These are phyloP conservation scores for Copidosoma floridanum DNA, from an alignment of 1,140 invertebrate genomes.

Conservation along the genomic window DNA sequence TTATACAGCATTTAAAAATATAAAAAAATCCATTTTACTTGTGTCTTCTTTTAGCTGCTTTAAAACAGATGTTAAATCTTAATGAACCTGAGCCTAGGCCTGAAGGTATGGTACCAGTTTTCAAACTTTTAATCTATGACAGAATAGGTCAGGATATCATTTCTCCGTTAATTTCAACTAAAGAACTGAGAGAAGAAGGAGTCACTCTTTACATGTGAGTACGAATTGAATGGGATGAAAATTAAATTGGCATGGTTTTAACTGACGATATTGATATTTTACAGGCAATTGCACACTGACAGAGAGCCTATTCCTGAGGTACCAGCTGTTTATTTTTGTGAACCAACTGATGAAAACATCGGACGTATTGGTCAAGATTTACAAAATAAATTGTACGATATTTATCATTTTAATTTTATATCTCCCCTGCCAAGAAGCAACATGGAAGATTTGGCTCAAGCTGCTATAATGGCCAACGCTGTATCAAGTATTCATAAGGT, in stretches of 20 bases:
- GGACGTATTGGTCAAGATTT: conserved; percentile 91
- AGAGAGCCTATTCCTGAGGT: conserved; percentile 96
- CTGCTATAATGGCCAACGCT: conserved; percentile 84
- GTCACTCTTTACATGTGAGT: conserved; percentile 96
- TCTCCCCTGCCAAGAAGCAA: conserved; percentile 92
- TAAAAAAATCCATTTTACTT: no score
- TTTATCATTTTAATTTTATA: conserved; percentile 97
- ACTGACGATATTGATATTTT: no score
- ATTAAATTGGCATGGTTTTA: neutral
- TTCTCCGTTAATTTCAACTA: conserved; percentile 92
- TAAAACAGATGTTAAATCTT: conserved; percentile 93
- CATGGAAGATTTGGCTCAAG: conserved; percentile 92
- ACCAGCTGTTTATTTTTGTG: conserved; percentile 97
- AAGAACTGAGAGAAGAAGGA: conserved; percentile 92
- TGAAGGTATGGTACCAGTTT: conserved; percentile 78
- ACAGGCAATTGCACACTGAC: conserved; percentile 86
- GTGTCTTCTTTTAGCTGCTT: conserved; percentile 66
- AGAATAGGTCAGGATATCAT: conserved; percentile 96
- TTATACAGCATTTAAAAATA: no score
- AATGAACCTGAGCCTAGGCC: conserved; percentile 78
- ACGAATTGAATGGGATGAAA: conserved; percentile 8
- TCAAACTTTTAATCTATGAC: conserved; percentile 97
- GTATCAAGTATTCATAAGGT: conserved; percentile 90
- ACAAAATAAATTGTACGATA: conserved; percentile 88
- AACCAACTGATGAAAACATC: conserved; percentile 96